Percentiles rank a stretch among this genome's conserved stretches.
These are phyloP conservation scores for Chalcis sispes DNA, from an alignment of 2,888 invertebrate species.

Conservation along the genomic window DNA sequence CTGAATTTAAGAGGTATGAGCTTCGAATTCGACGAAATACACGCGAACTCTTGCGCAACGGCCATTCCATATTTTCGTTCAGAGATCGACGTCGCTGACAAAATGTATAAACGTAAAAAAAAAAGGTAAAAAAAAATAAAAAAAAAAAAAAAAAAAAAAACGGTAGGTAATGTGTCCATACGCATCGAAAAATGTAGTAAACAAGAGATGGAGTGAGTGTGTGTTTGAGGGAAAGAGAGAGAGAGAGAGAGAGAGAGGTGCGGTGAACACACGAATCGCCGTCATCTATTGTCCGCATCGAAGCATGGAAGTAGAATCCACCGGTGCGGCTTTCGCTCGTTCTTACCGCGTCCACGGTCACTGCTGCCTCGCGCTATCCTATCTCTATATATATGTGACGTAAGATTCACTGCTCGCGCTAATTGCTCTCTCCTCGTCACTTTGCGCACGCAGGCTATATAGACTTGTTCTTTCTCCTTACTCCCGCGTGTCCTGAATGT, in stretches of 20 bases:
- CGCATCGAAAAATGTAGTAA: background rate
- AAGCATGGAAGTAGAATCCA: slow-evolving; percentile 67
- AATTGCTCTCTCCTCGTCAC: slow-evolving; percentile 20
- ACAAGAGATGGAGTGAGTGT: background rate
- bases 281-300: slow-evolving; percentile 62
- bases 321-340: slow-evolving; percentile 71
- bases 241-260: background rate
- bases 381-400: background rate
- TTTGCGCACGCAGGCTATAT: background rate
- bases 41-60: background rate
- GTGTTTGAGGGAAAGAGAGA: background rate
- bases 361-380: slow-evolving; percentile 50
- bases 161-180: too few relatives aligned
- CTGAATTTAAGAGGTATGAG: too few relatives aligned
- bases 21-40: too few relatives aligned
- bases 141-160: too few relatives aligned
- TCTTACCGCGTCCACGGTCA: slow-evolving; percentile 69
- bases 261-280: background rate
- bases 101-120: too few relatives aligned
- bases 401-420: slow-evolving; percentile 6
- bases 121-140: too few relatives aligned
- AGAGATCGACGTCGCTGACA: background rate
- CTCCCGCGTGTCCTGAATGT: background rate
- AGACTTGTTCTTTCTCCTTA: background rate
- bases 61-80: background rate